These are phyloP conservation scores for Nasonovia ribisnigri DNA, from an alignment of 2,888 invertebrate species.

Conservation along the genomic window DNA sequence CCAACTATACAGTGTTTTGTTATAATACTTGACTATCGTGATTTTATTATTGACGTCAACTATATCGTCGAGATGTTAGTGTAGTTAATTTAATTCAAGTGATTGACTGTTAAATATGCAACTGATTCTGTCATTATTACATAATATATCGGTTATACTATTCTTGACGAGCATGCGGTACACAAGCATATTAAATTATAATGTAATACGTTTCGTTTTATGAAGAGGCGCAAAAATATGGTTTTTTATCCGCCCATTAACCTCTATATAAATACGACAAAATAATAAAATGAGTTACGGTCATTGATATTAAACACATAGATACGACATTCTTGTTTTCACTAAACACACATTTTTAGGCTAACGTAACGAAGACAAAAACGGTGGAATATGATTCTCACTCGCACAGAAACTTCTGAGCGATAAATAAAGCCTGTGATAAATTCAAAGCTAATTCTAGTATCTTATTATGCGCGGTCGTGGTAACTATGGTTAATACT, in stretches of 20 bases:
- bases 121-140: background rate
- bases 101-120: too few relatives aligned
- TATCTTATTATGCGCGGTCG: too few relatives aligned
- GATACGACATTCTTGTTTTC: background rate
- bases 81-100: background rate
- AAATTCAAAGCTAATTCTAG: too few relatives aligned
- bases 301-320: background rate
- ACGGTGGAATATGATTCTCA: background rate
- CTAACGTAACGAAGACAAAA: background rate
- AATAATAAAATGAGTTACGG: background rate
- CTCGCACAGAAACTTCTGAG: background rate
- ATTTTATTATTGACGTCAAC: background rate
- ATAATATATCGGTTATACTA: background rate
- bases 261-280: background rate
- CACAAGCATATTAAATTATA: background rate
- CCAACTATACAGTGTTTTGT: background rate
- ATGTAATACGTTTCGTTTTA: background rate
- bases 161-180: background rate
- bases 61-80: background rate
- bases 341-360: background rate
- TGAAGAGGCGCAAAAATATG: background rate
- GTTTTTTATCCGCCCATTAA: background rate
- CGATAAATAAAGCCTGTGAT: background rate
- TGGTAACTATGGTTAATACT: too few relatives aligned
- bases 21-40: background rate